Evolutionary conservation across 2,888 invertebrate species (phyloP).

Genomic region (Rhamnusium bicolor): DNA sequence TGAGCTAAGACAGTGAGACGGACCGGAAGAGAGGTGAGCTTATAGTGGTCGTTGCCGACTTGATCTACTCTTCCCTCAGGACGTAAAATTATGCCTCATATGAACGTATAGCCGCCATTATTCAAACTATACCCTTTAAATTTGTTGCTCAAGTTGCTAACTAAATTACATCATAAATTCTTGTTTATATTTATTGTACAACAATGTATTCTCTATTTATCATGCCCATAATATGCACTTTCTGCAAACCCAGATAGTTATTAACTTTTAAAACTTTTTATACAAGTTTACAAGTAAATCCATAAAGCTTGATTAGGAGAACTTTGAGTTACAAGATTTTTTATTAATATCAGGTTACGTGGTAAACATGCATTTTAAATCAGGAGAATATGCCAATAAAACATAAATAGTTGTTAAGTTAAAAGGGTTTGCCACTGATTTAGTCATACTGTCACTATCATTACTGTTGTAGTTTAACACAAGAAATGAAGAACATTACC

Average conservation of each 20-base stretch:
- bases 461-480: too few relatives aligned
- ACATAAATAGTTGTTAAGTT: too few relatives aligned
- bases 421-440: too few relatives aligned
- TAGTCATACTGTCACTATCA: too few relatives aligned
- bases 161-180: conserved; percentile 62
- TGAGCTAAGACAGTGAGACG: conserved; percentile 2
- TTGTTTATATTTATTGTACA: conserved; percentile 61
- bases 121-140: conserved; percentile 61
- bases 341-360: not conserved
- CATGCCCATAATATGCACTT: conserved; percentile 36
- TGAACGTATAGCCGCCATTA: conserved; percentile 60
- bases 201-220: conserved; percentile 56
- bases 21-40: conserved; percentile 46
- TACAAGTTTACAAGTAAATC: not conserved
- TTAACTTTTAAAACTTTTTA: conserved; percentile 27
- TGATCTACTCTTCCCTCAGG: conserved; percentile 60
- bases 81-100: conserved; percentile 59
- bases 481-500: too few relatives aligned
- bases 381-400: too few relatives aligned
- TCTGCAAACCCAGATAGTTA: conserved; percentile 22
- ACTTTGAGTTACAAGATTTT: not conserved
- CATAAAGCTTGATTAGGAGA: conserved; percentile 4
- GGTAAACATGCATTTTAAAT: too few relatives aligned
- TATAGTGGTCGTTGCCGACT: conserved; percentile 49
- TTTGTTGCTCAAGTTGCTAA: conserved; percentile 61